phyloP scores from a whole-genome alignment of 1,140 invertebrate genomes.

The Cyrtorhinus lividipennis region DNA sequence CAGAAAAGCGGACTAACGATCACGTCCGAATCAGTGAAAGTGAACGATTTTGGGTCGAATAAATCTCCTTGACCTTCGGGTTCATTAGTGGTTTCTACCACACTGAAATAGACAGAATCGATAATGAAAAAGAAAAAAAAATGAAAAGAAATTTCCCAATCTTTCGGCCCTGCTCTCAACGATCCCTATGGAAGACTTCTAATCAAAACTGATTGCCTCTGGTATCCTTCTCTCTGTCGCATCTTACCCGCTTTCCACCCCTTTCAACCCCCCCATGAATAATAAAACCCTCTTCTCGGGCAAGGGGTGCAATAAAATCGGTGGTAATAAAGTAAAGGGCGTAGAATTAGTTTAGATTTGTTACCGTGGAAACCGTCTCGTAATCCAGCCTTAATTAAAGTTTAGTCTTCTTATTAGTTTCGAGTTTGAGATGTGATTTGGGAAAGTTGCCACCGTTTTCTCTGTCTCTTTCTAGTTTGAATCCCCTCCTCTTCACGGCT shows the following conservation, averaged over 20 bases:
- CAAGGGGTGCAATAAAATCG: not conserved
- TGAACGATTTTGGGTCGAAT: too few relatives aligned
- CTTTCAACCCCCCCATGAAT: constrained; percentile 1
- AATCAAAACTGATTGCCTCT: not conserved
- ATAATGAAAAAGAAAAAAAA: too few relatives aligned
- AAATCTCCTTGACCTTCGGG: too few relatives aligned
- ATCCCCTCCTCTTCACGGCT: too few relatives aligned
- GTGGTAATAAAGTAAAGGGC: not conserved
- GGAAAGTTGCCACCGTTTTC: constrained; percentile 6
- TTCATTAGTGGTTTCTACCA: too few relatives aligned
- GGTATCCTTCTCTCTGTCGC: not conserved
- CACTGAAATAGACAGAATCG: too few relatives aligned
- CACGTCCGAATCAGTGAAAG: too few relatives aligned
- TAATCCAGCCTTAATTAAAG: constrained; percentile 4
- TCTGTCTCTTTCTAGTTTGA: too few relatives aligned
- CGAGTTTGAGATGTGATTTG: constrained; percentile 2
- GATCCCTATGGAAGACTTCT: not conserved
- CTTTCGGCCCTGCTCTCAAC: too few relatives aligned
- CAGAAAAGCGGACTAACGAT: too few relatives aligned
- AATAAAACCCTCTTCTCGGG: not conserved
- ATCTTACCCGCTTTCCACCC: not conserved
- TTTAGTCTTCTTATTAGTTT: constrained; percentile 8
- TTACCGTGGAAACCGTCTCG: constrained; percentile 3
- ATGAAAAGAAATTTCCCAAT: too few relatives aligned
- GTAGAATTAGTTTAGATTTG: constrained; percentile 6